Percentiles rank a stretch among this genome's conserved stretches.
Evolutionary conservation across 53 echinoderm and acorn worm genomes (phyloP).

Genomic region (Temnopleurus reevesii): DNA sequence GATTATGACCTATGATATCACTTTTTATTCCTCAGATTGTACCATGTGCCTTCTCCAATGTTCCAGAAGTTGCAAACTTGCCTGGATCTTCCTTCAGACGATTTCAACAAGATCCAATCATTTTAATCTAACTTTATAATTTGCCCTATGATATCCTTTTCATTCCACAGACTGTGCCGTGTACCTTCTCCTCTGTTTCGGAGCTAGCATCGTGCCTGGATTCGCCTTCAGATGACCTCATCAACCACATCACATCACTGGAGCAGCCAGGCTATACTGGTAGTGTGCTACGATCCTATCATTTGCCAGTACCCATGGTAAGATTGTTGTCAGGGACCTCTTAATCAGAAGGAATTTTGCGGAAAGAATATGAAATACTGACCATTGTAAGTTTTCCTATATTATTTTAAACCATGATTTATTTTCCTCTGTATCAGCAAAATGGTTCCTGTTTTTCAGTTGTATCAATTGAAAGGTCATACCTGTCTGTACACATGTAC

Average conservation of each 20-base stretch:
- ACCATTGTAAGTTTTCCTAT: too few relatives aligned
- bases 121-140: too few relatives aligned
- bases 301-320: not conserved
- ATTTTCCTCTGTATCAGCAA: too few relatives aligned
- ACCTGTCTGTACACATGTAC: too few relatives aligned
- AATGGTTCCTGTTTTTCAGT: too few relatives aligned
- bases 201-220: not conserved
- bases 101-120: not conserved
- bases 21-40: not conserved
- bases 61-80: not conserved
- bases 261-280: slow-evolving; percentile 4
- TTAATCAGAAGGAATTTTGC: too few relatives aligned
- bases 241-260: not conserved
- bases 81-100: not conserved
- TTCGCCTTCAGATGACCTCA: not conserved
- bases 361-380: too few relatives aligned
- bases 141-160: not conserved
- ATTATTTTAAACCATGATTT: too few relatives aligned
- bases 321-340: too few relatives aligned
- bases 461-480: too few relatives aligned
- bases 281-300: not conserved
- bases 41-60: slow-evolving; percentile 17
- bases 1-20: too few relatives aligned
- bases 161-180: not conserved
- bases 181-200: not conserved